Conservation (phyloP, 2,113 vertebrate species). For the Lepisosteus oculatus region DNA sequence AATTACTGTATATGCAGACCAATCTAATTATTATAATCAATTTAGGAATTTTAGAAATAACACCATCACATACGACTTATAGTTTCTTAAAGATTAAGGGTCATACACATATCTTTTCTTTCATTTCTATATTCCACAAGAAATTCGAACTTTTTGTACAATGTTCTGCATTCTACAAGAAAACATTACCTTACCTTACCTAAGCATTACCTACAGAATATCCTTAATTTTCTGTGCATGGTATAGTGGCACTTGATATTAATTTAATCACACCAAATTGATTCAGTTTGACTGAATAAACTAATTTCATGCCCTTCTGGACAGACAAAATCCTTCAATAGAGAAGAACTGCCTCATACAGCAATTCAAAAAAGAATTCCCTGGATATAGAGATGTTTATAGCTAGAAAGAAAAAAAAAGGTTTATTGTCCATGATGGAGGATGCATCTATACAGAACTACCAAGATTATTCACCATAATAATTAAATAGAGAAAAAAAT, state of each 20-base stretch:
- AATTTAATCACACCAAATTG: slow-evolving; percentile 40
- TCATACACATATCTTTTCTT: too few relatives aligned
- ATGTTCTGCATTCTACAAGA: too few relatives aligned
- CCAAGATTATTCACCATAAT: too few relatives aligned
- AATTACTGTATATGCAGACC: too few relatives aligned
- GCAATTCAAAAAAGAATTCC: slow-evolving; percentile 19
- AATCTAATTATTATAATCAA: too few relatives aligned
- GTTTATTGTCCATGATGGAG: background rate
- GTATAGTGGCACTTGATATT: slow-evolving; percentile 25
- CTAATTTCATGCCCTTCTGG: slow-evolving; percentile 41
- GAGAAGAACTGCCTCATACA: slow-evolving; percentile 27
- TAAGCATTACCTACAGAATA: slow-evolving; percentile 8
- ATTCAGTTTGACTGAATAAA: slow-evolving; percentile 39
- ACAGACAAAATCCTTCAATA: slow-evolving; percentile 33
- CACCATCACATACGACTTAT: too few relatives aligned
- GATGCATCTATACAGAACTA: too few relatives aligned
- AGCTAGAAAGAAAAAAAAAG: background rate
- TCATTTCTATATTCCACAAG: too few relatives aligned
- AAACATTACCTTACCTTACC: too few relatives aligned
- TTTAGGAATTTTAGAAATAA: too few relatives aligned
- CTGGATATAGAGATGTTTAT: slow-evolving; percentile 32
- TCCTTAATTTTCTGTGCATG: slow-evolving; percentile 16
- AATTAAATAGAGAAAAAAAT: background rate
- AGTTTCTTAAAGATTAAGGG: too few relatives aligned
- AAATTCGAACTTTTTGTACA: too few relatives aligned